Conservation (phyloP, 1,140 invertebrate species). For the Triops cancriformis region DNA sequence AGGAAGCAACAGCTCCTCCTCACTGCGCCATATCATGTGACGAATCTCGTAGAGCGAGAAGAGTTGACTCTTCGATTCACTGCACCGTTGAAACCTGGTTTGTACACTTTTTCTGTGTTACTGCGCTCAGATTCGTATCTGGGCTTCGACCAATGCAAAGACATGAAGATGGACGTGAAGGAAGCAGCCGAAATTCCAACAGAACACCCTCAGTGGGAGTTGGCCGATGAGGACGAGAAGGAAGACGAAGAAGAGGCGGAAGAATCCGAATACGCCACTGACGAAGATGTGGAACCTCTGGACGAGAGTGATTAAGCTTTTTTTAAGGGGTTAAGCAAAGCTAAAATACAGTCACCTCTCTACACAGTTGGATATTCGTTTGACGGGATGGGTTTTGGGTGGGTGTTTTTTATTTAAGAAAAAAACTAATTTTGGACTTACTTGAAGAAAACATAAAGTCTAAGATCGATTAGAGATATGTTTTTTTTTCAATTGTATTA, state of each 20-base stretch:
- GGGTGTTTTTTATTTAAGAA: neutral
- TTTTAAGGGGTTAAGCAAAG: slow-evolving; percentile 49
- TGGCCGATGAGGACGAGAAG: slow-evolving; percentile 86
- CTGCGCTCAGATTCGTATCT: slow-evolving; percentile 92
- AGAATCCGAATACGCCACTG: slow-evolving; percentile 60
- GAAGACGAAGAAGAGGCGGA: slow-evolving; percentile 47
- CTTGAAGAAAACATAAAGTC: neutral
- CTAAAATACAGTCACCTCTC: slow-evolving; percentile 7
- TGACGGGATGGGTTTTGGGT: neutral
- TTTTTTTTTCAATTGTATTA: too few species aligned
- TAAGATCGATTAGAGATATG: too few species aligned
- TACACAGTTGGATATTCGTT: neutral
- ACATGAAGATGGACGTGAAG: slow-evolving; percentile 93
- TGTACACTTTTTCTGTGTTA: slow-evolving; percentile 89
- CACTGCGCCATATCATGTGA: slow-evolving; percentile 85
- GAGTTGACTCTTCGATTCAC: slow-evolving; percentile 92
- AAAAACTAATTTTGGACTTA: neutral
- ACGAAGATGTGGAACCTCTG: slow-evolving; percentile 59
- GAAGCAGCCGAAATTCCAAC: slow-evolving; percentile 81
- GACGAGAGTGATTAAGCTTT: slow-evolving; percentile 45
- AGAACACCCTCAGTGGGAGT: slow-evolving; percentile 93
- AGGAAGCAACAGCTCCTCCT: slow-evolving; percentile 80
- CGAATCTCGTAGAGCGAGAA: slow-evolving; percentile 64
- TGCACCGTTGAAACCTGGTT: slow-evolving; percentile 82
- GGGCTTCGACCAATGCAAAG: slow-evolving; percentile 80